Evolutionary conservation across 2,797 vertebrate genomes (phyloP), one percentile per base, ranked within the genome.

Genomic region (Sus cebifrons): DNA sequence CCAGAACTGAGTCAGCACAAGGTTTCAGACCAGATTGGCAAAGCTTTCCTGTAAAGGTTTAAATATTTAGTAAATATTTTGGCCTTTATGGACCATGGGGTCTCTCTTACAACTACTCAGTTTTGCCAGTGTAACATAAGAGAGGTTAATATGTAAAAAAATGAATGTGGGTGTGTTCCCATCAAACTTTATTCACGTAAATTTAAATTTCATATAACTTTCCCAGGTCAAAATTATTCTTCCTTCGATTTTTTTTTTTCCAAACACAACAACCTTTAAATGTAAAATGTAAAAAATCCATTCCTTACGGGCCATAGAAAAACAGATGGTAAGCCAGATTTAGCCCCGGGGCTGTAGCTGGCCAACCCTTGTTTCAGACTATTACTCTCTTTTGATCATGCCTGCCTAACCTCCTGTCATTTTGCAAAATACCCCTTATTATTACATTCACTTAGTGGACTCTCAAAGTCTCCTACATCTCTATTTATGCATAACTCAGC

Each of bases 251-350:
- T 49, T 49, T 36, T 93, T 32, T 86, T 86, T 90, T 86, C 27
- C 54, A n/a, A 83, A 83, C 12, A 29, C 36, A 79, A 32, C 29
- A 27, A 92, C 44, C 44, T 49, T 27, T 82, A 52, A 83, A 49
- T 49, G 44, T 49, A 95, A 95, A 85, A 60, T 67, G n/a, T 87
- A 90, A 65, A 95, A 95, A 85, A 73, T 9, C 5, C 44, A 84
- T 90, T 90, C n/a, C 60, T 64, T 49, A n/a, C 10, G 52, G 54
- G 52, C n/a, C 54, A 83, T 25, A 77, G 9, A 87, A 78, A 94
- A 95, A 78, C 18, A 73, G 65, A 44, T 2, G 2, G 27, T 20
- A 40, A 20, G 18, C 21, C 18, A 94, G 17, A 68, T 68, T 65
- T 58, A 70, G 75, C 5, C 32, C 36, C 23, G 87, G 36, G 54